Percentiles rank a stretch among this genome's conserved stretches.
phyloP scores from a whole-genome alignment of 2,797 vertebrate genomes.

The Ptychobarbus kaznakovi region DNA sequence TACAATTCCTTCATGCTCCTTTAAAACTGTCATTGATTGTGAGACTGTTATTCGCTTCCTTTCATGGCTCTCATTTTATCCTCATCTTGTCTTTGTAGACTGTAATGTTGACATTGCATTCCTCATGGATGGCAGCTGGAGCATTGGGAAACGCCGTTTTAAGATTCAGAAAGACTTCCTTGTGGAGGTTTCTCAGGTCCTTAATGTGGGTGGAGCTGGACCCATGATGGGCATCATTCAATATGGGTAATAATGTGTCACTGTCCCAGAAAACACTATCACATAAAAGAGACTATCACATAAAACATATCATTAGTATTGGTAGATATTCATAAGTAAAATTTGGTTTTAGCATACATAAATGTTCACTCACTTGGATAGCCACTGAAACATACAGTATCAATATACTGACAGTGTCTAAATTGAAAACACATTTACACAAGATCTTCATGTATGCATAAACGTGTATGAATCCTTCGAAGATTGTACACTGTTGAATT shows the following conservation, averaged over 20 bases:
- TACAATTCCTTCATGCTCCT: constrained; percentile 69
- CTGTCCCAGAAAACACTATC: background rate
- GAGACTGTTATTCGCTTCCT: background rate
- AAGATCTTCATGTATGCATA: background rate
- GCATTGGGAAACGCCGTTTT: constrained; percentile 95
- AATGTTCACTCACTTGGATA: background rate
- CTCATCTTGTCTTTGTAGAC: constrained; percentile 72
- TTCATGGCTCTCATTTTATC: background rate
- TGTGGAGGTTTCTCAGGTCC: constrained; percentile 82
- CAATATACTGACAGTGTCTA: background rate
- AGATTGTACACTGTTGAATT: background rate
- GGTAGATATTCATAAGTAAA: background rate
- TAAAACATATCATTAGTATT: background rate
- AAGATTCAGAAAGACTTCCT: constrained; percentile 96
- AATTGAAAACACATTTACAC: background rate
- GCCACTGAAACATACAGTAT: background rate
- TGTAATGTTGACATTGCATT: constrained; percentile 94
- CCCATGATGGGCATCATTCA: constrained; percentile 96
- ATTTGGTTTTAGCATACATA: background rate
- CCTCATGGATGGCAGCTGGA: constrained; percentile 94
- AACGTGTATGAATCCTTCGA: background rate
- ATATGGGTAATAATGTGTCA: constrained; percentile 82
- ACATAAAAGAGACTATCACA: background rate
- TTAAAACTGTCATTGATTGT: background rate
- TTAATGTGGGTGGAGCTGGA: constrained; percentile 85